phyloP scores from a whole-genome alignment of 1,140 invertebrate species.

The Lepeophtheirus salmonis region DNA sequence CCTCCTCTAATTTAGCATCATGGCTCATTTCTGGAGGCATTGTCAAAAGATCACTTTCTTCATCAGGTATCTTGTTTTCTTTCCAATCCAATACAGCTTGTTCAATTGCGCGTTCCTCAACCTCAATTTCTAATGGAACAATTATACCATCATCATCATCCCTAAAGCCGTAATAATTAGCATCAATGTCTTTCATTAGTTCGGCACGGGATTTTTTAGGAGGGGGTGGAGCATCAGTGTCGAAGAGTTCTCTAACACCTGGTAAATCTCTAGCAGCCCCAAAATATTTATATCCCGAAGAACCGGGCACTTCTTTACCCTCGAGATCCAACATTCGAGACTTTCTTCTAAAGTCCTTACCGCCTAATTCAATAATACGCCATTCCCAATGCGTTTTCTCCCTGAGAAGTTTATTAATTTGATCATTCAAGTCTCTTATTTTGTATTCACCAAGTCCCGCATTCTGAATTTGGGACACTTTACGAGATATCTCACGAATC shows the following conservation, averaged over 20 bases:
- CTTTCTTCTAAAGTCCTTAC: constrained; percentile 75
- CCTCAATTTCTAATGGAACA: constrained; percentile 60
- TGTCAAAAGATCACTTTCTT: constrained; percentile 23
- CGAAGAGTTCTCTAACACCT: constrained; percentile 89
- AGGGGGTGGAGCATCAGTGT: constrained; percentile 73
- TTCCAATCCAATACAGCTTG: constrained; percentile 31
- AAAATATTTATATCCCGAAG: constrained; percentile 97
- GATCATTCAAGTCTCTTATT: constrained; percentile 93
- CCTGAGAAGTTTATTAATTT: constrained; percentile 91
- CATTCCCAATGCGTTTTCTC: constrained; percentile 82
- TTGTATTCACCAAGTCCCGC: constrained; percentile 95
- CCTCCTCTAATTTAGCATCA: constrained; percentile 21
- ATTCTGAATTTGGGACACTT: constrained; percentile 98
- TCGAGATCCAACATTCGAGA: constrained; percentile 74
- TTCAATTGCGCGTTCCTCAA: constrained; percentile 41
- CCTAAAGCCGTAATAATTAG: constrained; percentile 94
- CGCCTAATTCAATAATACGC: constrained; percentile 82
- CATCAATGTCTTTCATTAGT: constrained; percentile 92
- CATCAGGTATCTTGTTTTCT: constrained; percentile 22
- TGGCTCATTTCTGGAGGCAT: neutral
- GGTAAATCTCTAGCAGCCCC: constrained; percentile 96
- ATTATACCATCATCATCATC: constrained; percentile 95
- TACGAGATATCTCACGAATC: constrained; percentile 87
- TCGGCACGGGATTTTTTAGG: constrained; percentile 81
- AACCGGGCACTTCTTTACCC: constrained; percentile 89